Evolutionary conservation across 2,113 vertebrate species (phyloP), one percentile per base, ranked within the genome.

Genomic region (Cygnus atratus): DNA sequence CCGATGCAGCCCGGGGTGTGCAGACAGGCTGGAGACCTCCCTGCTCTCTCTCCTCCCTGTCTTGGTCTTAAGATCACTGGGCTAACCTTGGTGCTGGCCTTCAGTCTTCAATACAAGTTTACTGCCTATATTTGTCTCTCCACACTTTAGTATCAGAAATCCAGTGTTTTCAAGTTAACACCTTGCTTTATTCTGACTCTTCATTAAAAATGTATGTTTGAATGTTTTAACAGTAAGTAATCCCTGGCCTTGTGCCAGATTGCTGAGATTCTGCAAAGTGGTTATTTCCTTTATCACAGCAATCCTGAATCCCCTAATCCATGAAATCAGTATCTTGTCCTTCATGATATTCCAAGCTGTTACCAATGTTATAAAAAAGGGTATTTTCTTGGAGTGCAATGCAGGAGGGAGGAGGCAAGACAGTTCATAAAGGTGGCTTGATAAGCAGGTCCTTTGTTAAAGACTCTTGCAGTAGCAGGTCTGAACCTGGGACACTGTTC

Each of bases 151-250:
- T 14, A 13, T 37, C 50, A 89, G 70, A 84, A n/a, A 81, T 14
- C 41, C 61, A 55, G 55, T 0, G 1, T 21, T 85, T 66, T 46
- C 65, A 70, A 54, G 33, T 12, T n/a, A 44, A 9, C 20, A 12
- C 28, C 33, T 63, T 63, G 61, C 58, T 82, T 78, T 67, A 13
- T 21, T 39, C 65, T 10, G 63, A 4, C 35, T 70, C 31, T 46
- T 35, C 67, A 17, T 0, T 13, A 35, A 33, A 3, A 22, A 10
- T 1, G 3, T 1, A 2, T 19, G 29, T 31, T 81, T 81, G 3
- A 1, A 2, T 19, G 33, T 24, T 81, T 81, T 46, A 57, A 81
- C 25, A 29, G 41, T 18, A 59, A 75, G 16, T 4, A 13, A 37
- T 25, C 50, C 71, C 48, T 18, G 43, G 19, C 46, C 44, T 13